Percentiles rank a stretch among this genome's conserved stretches.
Conservation (phyloP, 2,797 vertebrate genomes). For the Muraenolepis orangiensis region DNA sequence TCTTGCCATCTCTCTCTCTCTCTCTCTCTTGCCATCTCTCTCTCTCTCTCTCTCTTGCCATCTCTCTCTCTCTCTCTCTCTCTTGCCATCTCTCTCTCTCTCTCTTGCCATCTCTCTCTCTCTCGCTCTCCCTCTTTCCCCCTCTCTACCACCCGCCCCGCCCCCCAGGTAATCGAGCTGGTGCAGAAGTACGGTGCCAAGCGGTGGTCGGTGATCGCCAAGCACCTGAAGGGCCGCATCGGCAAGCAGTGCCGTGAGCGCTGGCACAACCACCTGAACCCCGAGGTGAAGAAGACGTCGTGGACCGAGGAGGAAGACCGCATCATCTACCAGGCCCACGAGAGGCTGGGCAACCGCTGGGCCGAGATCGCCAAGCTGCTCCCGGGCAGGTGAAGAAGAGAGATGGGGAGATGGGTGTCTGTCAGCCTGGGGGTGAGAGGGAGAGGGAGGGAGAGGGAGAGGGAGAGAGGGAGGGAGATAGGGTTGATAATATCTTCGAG, state of each 20-base stretch:
- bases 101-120: conserved; percentile 19
- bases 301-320: conserved; percentile 99
- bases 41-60: conserved; percentile 25
- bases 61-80: conserved; percentile 53
- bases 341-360: conserved; percentile 99
- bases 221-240: conserved; percentile 97
- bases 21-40: conserved; percentile 26
- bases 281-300: too few species aligned
- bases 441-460: background rate
- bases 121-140: conserved; percentile 22
- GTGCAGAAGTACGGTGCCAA: conserved; percentile 99
- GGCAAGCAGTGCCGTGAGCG: too few species aligned
- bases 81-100: conserved; percentile 28
- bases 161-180: conserved; percentile 92
- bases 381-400: conserved; percentile 84
- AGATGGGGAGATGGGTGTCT: background rate
- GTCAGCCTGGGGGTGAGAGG: too few species aligned
- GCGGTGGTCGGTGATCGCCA: conserved; percentile 98
- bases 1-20: conserved; percentile 13
- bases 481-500: too few species aligned
- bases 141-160: conserved; percentile 4
- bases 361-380: conserved; percentile 98
- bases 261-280: too few species aligned
- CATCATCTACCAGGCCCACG: conserved; percentile 98
- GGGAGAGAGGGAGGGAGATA: conserved; percentile 10